Evolutionary conservation across 2,113 vertebrate genomes (phyloP).

Genomic region (Panthera leo): DNA sequence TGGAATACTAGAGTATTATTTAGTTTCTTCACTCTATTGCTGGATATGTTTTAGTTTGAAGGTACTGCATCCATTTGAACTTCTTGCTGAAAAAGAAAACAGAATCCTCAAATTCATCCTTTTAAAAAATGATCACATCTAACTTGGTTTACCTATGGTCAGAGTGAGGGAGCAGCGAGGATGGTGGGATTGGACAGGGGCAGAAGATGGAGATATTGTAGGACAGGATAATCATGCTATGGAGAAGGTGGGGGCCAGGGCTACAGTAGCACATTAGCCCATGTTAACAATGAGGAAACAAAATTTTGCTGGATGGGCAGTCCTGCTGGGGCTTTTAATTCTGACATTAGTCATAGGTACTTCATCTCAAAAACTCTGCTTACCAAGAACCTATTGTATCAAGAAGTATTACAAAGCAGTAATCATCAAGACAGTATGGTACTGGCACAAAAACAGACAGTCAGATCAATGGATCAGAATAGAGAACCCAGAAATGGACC

Average conservation of each 20-base stretch:
- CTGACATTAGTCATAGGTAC: neutral
- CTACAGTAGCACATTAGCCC: no score
- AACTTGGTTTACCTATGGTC: neutral
- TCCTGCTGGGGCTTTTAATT: neutral
- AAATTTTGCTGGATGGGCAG: neutral
- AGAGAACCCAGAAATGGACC: no score
- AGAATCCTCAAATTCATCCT: constrained; percentile 1
- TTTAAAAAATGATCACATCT: neutral
- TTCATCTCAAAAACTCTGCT: neutral
- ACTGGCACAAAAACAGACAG: no score
- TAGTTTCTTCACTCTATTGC: neutral
- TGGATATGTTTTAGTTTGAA: constrained; percentile 27
- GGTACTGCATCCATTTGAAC: neutral
- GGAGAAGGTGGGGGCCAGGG: neutral
- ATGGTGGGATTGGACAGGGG: no score
- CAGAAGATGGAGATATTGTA: neutral
- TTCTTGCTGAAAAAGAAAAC: neutral
- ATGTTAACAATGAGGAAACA: neutral
- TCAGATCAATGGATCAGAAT: no score
- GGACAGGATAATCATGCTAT: rapidly evolving
- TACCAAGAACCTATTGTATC: neutral
- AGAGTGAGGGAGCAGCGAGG: neutral
- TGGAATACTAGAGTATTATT: neutral
- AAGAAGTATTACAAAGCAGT: no score
- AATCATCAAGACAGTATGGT: no score